phyloP scores from a whole-genome alignment of 2,888 invertebrate genomes.

The Calameuta filiformis region DNA sequence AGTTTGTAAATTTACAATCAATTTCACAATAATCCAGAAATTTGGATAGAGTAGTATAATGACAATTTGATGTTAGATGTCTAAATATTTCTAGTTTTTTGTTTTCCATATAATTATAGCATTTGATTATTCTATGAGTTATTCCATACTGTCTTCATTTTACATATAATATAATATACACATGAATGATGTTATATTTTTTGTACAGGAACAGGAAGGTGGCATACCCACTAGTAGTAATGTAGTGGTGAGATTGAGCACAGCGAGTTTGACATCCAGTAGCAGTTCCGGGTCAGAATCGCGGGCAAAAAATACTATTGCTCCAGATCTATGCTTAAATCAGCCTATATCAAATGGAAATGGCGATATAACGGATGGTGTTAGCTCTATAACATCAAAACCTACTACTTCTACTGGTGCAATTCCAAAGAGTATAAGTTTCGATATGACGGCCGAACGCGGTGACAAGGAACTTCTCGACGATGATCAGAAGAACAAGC shows the following conservation, averaged over 20 bases:
- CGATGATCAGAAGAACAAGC: conserved; percentile 70
- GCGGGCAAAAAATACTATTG: conserved; percentile 45
- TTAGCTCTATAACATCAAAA: conserved; percentile 52
- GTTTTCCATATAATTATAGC: not conserved
- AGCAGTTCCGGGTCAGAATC: conserved; percentile 67
- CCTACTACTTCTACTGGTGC: conserved; percentile 79
- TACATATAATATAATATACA: not conserved
- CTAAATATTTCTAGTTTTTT: not conserved
- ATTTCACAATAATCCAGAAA: not conserved
- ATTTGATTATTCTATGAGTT: not conserved
- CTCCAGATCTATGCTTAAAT: conserved; percentile 38
- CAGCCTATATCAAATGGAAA: conserved; percentile 44
- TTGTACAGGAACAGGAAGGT: conserved; percentile 32
- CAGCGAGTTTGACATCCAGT: conserved; percentile 71
- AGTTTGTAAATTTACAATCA: not conserved
- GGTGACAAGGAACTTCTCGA: conserved; percentile 73
- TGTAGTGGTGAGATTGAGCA: conserved; percentile 68
- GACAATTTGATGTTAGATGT: not conserved
- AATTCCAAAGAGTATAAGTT: conserved; percentile 92
- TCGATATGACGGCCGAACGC: conserved; percentile 89
- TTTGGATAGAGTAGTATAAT: not conserved
- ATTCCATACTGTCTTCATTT: not conserved
- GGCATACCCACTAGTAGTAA: conserved; percentile 41
- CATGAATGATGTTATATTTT: conserved; percentile 4
- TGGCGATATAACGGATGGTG: conserved; percentile 42